Evolutionary conservation across 2,113 vertebrate genomes (phyloP).

Genomic region (Emydura subglobosa): DNA sequence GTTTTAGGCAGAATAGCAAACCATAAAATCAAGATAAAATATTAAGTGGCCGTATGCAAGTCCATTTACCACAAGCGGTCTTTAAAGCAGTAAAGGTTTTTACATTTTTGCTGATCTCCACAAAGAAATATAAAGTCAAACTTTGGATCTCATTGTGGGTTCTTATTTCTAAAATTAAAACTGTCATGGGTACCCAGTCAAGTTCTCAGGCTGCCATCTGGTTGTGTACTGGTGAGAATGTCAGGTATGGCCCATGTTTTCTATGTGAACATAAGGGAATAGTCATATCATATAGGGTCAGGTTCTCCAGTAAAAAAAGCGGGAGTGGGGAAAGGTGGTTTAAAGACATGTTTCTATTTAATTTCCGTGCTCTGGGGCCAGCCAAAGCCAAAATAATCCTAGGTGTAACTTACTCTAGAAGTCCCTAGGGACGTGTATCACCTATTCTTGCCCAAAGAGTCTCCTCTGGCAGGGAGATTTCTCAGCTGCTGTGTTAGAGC

Average conservation of each 20-base stretch:
- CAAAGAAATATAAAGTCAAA: background rate
- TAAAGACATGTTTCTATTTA: background rate
- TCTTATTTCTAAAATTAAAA: background rate
- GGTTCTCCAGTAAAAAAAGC: background rate
- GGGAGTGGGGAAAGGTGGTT: background rate
- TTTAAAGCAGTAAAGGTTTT: background rate
- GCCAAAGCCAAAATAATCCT: background rate
- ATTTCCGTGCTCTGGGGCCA: background rate
- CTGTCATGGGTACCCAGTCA: background rate
- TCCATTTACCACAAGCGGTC: background rate
- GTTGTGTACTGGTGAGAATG: background rate
- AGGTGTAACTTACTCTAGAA: background rate
- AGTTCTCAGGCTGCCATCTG: background rate
- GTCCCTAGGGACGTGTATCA: background rate
- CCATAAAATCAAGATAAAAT: background rate
- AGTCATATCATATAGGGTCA: background rate
- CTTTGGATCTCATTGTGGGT: background rate
- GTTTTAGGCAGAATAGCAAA: background rate
- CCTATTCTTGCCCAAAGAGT: background rate
- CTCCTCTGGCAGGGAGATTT: background rate
- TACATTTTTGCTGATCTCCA: background rate
- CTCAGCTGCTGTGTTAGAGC: background rate
- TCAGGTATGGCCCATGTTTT: background rate
- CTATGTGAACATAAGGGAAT: background rate
- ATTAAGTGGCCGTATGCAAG: background rate